Evolutionary conservation across 2,797 vertebrate genomes (phyloP).

Genomic region (Pseudocheirus occidentalis): DNA sequence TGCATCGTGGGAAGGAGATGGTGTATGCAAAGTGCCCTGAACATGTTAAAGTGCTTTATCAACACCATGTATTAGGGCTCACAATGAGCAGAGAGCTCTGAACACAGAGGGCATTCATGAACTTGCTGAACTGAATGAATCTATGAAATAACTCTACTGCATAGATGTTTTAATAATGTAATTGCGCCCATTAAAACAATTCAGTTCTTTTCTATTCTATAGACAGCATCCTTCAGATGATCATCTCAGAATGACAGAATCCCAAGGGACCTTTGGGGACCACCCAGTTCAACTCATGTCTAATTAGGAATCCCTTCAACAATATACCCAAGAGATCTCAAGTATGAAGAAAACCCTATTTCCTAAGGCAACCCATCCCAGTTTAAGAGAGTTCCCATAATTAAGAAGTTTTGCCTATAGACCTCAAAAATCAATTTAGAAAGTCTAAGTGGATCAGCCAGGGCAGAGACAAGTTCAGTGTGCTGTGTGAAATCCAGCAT

Average conservation of each 20-base stretch:
- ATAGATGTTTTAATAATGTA: background rate
- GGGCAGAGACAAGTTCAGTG: background rate
- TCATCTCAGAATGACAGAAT: constrained; percentile 33
- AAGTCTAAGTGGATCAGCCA: background rate
- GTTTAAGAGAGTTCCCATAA: background rate
- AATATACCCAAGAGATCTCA: background rate
- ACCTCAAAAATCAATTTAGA: background rate
- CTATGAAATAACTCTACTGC: background rate
- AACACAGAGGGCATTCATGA: background rate
- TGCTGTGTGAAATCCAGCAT: background rate
- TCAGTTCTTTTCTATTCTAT: constrained; percentile 11
- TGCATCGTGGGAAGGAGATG: background rate
- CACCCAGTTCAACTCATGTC: background rate
- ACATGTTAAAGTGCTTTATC: background rate
- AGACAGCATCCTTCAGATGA: background rate
- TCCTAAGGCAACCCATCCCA: background rate
- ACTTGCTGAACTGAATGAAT: background rate
- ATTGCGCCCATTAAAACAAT: background rate
- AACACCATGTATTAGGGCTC: background rate
- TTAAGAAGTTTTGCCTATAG: background rate
- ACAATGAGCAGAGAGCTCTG: background rate
- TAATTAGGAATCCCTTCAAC: background rate
- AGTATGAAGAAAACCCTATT: background rate
- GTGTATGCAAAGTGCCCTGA: background rate
- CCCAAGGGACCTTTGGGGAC: background rate